These are phyloP conservation scores for Percina caprodes DNA, from an alignment of 2,113 vertebrate genomes.

Conservation along the genomic window DNA sequence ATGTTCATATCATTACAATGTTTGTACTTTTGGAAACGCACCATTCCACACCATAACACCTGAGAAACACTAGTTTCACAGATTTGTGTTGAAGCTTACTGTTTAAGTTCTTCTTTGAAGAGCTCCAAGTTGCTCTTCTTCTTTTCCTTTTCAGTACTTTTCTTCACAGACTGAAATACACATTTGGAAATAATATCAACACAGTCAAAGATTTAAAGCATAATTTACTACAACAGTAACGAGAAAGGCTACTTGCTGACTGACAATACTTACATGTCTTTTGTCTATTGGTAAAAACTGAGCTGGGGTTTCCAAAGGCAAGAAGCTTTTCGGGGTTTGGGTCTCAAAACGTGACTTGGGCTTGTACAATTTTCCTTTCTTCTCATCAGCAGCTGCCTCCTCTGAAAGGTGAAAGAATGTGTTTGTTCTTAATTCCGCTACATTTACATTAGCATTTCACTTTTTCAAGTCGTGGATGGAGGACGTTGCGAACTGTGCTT, in stretches of 20 bases:
- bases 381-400: slow-evolving; percentile 92
- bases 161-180: slow-evolving; percentile 90
- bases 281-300: slow-evolving; percentile 93
- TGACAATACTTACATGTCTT: slow-evolving; percentile 89
- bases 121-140: slow-evolving; percentile 99
- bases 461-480: neutral
- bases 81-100: slow-evolving; percentile 85
- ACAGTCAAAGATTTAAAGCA: neutral
- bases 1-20: neutral
- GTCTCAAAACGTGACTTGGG: slow-evolving; percentile 92
- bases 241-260: neutral
- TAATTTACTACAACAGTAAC: neutral
- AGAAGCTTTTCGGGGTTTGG: slow-evolving; percentile 87
- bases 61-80: neutral
- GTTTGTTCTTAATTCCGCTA: neutral
- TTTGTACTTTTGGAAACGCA: neutral
- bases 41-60: neutral
- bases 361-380: slow-evolving; percentile 97
- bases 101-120: slow-evolving; percentile 99
- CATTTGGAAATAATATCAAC: slow-evolving; percentile 8
- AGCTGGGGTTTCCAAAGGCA: slow-evolving; percentile 92
- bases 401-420: slow-evolving; percentile 81
- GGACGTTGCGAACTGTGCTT: neutral
- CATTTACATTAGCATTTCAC: neutral
- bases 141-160: slow-evolving; percentile 94